phyloP scores from a whole-genome alignment of 1,140 invertebrate genomes.

The Euschistus heros region DNA sequence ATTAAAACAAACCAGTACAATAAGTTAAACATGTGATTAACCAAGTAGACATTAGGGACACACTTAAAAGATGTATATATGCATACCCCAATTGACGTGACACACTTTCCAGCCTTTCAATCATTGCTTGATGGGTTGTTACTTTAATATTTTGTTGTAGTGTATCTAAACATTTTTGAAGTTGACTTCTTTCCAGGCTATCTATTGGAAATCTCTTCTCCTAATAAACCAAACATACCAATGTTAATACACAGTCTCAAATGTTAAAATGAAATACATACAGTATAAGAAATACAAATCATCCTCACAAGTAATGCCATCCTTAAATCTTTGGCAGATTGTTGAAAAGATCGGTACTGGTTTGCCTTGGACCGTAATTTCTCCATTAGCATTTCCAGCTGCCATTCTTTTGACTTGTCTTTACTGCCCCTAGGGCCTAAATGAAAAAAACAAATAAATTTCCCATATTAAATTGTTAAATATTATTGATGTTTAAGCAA shows the following conservation, averaged over 20 bases:
- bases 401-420: conserved; percentile 32
- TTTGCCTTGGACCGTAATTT: conserved; percentile 64
- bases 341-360: conserved; percentile 65
- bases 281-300: background rate
- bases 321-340: conserved; percentile 73
- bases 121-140: conserved; percentile 76
- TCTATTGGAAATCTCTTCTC: conserved; percentile 76
- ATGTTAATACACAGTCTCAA: background rate
- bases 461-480: too few relatives aligned
- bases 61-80: too few relatives aligned
- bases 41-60: too few relatives aligned
- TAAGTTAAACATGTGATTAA: too few relatives aligned
- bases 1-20: too few relatives aligned
- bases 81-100: conserved; percentile 69
- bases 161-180: conserved; percentile 83
- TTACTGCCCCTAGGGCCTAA: conserved; percentile 3
- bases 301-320: conserved; percentile 66
- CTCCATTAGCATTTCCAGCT: conserved; percentile 74
- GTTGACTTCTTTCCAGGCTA: conserved; percentile 64
- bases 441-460: background rate
- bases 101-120: conserved; percentile 83
- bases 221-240: conserved; percentile 38
- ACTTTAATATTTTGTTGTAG: conserved; percentile 91
- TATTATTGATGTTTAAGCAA: too few relatives aligned
- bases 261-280: background rate